Conservation (phyloP, 2,113 vertebrate species). For the Platycercus adscitus region DNA sequence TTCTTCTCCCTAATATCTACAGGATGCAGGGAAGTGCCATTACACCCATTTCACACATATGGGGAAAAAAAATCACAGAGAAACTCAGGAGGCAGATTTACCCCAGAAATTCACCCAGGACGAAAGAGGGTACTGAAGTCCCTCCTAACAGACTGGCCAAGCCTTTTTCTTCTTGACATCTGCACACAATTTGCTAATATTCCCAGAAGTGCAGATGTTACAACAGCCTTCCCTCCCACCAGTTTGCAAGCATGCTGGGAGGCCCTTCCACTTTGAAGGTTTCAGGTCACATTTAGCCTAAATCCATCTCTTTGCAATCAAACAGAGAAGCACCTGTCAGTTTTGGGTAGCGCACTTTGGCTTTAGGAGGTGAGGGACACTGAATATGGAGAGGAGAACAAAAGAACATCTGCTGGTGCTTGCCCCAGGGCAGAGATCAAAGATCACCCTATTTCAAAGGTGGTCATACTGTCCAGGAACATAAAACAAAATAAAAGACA, state of each 20-base stretch:
- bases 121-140: not conserved
- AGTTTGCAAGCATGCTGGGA: not conserved
- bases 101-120: not conserved
- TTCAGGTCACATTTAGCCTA: slow-evolving; percentile 52
- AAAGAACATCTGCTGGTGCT: slow-evolving; percentile 52
- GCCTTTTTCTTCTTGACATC: not conserved
- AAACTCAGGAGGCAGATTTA: not conserved
- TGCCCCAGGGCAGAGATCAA: slow-evolving; percentile 27
- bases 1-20: not conserved
- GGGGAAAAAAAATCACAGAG: not conserved
- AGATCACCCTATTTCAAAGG: slow-evolving; percentile 37
- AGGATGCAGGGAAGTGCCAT: not conserved
- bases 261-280: slow-evolving; percentile 31
- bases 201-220: slow-evolving; percentile 24
- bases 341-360: not conserved
- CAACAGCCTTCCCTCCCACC: slow-evolving; percentile 3
- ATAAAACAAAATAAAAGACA: slow-evolving; percentile 22
- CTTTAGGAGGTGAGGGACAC: slow-evolving; percentile 17
- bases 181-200: slow-evolving; percentile 18
- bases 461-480: slow-evolving; percentile 14
- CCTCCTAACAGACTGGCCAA: not conserved
- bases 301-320: slow-evolving; percentile 38
- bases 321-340: slow-evolving; percentile 54
- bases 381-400: slow-evolving; percentile 19
- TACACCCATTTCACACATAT: not conserved